Base-by-base conservation (phyloP, 1,140 invertebrate genomes). In the Nomia melanderi region DNA sequence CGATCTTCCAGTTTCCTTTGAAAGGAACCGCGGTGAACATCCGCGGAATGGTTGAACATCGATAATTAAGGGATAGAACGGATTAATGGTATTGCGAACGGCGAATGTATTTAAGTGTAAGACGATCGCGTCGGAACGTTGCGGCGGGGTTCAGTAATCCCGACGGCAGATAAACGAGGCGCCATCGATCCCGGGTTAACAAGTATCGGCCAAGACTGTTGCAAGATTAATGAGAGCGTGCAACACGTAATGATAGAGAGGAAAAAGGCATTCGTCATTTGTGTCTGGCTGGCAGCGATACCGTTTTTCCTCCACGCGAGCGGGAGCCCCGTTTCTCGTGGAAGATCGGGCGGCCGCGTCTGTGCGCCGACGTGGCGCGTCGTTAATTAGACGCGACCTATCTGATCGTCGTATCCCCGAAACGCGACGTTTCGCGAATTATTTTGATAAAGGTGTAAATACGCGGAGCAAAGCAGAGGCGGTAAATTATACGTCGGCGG, bases 121-220 rank as follows among this genome's bases (percentile, higher is more conserved):
- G 57, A 77, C 75, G 53, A 25, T 77, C 57, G 66, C 41, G 41
- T 33, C 20, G 31, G 2, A 14, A 29, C 57, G 47, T 57, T 53
- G 36, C 50, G 29, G 39, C 29, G 39, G 29, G 64, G 56, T 70
- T 56, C 73, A 41, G 60, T 64, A 82, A 78, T 74, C 63, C 54
- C 57, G n/a, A 36, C 39, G 31, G 36, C 72, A 39, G 57, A 78
- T 73, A 67, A 78, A 78, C 20, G 66, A 78, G 64, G 70, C 77
- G 76, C 50, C 80, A 82, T 83, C 69, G 81, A 82, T 83, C 76
- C 81, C 64, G 60, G 64, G 76, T 56, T 78, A 82, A 74, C 74
- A 50, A 83, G 53, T 59, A 73, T 73, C 65, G 69, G 39, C 59
- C 69, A 50, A 78, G 67, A 66, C 64, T 59, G 75, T 63, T 73